A percentile compares a stretch with the other conserved stretches of the same genome.
These are phyloP conservation scores for Sula dactylatra DNA, from an alignment of 2,113 vertebrate genomes.

Conservation along the genomic window DNA sequence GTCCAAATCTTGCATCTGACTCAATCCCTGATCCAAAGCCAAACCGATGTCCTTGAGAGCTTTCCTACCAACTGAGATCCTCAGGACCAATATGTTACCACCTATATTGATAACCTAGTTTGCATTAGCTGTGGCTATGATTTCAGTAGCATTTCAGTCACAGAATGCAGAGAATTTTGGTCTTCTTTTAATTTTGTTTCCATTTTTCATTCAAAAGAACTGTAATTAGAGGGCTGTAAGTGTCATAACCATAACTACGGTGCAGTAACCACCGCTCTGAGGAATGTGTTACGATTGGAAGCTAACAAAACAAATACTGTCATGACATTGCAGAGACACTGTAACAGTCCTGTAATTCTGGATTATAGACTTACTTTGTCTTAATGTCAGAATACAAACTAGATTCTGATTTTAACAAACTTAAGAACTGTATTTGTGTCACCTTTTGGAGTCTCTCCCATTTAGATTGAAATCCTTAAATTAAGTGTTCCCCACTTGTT, in stretches of 20 bases:
- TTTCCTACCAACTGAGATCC: neutral
- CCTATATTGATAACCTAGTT: neutral
- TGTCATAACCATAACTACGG: neutral
- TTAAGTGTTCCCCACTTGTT: neutral
- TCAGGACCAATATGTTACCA: neutral
- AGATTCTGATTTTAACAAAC: conserved; percentile 33
- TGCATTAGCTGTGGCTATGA: neutral
- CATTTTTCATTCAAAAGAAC: neutral
- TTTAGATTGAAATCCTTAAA: neutral
- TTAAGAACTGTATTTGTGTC: neutral
- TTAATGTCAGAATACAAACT: conserved; percentile 11
- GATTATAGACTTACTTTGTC: conserved; percentile 18
- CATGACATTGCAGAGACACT: neutral
- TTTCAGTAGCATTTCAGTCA: neutral
- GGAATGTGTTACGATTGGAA: neutral
- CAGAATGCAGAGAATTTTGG: neutral
- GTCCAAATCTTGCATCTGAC: neutral
- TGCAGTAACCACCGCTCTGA: neutral
- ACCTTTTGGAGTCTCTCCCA: neutral
- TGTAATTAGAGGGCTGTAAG: neutral
- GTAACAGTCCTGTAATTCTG: neutral
- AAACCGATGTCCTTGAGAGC: neutral
- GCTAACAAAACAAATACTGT: neutral
- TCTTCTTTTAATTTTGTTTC: neutral
- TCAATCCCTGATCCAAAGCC: neutral